phyloP scores from a whole-genome alignment of 2,797 vertebrate genomes.

The Girardinus metallicus region DNA sequence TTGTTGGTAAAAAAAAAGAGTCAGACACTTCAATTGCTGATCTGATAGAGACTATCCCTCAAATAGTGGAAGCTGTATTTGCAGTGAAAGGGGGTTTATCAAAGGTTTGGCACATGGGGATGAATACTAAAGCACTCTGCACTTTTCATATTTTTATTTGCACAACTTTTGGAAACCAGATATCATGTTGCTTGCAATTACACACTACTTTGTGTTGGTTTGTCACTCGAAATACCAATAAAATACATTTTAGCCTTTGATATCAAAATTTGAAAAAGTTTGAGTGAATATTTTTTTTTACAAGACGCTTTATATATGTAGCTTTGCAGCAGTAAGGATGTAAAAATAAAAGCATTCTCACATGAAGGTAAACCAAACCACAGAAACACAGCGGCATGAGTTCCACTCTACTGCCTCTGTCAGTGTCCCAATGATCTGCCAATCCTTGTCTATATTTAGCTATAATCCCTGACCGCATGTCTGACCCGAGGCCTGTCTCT shows the following conservation, averaged over 20 bases:
- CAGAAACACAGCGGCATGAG: slow-evolving; percentile 7
- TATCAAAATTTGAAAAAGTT: not conserved
- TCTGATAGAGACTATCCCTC: not conserved
- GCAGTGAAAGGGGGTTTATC: not conserved
- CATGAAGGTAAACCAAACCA: not conserved
- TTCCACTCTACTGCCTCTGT: slow-evolving; percentile 10
- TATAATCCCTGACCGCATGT: slow-evolving; percentile 56
- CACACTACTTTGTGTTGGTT: not conserved
- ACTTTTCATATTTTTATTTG: not conserved
- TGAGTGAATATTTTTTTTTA: not conserved
- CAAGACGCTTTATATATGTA: not conserved
- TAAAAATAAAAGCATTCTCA: not conserved
- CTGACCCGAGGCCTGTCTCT: slow-evolving; percentile 55
- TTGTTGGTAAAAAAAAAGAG: not conserved
- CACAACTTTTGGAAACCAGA: not conserved
- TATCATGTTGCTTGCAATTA: not conserved
- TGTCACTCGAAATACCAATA: not conserved
- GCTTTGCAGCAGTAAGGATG: not conserved
- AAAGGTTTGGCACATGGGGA: not conserved
- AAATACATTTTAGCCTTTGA: not conserved
- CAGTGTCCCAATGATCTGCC: slow-evolving; percentile 19
- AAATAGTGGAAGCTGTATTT: not conserved
- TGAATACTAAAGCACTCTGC: not conserved
- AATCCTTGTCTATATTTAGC: slow-evolving; percentile 64
- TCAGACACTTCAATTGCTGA: not conserved